Evolutionary conservation across 2,797 vertebrate genomes (phyloP), one percentile per base, ranked within the genome.

Genomic region (Xiphorhynchus erythropygius): DNA sequence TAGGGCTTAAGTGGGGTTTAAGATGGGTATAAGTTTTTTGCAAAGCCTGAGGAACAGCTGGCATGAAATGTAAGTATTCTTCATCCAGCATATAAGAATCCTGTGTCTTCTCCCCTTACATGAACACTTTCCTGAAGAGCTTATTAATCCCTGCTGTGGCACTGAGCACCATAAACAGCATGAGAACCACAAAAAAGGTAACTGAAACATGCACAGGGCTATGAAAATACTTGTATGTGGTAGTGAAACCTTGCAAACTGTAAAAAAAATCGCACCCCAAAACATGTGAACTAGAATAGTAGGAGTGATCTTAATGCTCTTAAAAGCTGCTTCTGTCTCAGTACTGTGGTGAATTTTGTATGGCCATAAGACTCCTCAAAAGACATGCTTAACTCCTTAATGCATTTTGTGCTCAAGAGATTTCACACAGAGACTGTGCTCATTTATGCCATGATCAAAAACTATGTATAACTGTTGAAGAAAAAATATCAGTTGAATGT

Each of bases 1-100:
- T 7, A 77, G 57, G 73, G 18, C 59, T 87, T 89, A 89, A 86
- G 50, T 59, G 42, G 32, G n/a, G 73, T 71, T 89, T 91, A 52
- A 78, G 62, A 74, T 59, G 62, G 47, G n/a, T 79, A 25, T 83
- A 86, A 96, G 65, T 73, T 85, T 79, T 46, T 81, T 86, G 41
- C 41, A 89, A 87, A 90, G 73, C 73, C 68, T 24, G 46, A 81
- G 28, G 42, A 95, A 88, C 91, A 92, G 86, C 91, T 96, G 95
- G 69, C 35, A 56, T 22, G 93, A 39, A 68, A 83, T 62, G 28
- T 28, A 56, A 88, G 73, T 41, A 6, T 46, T 81, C 55, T 84
- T 88, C 59, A 81, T 63, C 35, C 59, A 63, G 47, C 23, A 10
- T 42, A 18, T 87, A 78, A 32, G 46, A 56, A 35, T 30, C 59